phyloP scores from a whole-genome alignment of 2,888 invertebrate genomes.

The Furcula furcula region DNA sequence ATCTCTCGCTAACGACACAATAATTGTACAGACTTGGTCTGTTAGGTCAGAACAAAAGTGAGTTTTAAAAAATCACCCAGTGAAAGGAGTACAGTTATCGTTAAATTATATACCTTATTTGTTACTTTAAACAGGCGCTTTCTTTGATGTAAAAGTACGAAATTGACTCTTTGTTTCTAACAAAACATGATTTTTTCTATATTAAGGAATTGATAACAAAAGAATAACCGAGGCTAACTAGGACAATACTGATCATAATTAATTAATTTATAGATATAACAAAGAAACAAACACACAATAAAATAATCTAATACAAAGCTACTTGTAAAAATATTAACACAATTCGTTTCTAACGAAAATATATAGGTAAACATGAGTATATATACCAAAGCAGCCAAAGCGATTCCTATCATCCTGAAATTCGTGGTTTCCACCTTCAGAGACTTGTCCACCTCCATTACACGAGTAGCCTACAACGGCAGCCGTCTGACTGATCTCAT shows the following conservation, averaged over 20 bases:
- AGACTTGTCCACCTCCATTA: conserved; percentile 40
- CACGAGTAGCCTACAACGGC: neutral
- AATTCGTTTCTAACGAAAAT: conserved; percentile 1
- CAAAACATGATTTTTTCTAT: no score
- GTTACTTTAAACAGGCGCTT: no score
- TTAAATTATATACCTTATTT: conserved; percentile 30
- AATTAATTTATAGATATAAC: no score
- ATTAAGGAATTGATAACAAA: no score
- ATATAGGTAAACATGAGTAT: conserved; percentile 15
- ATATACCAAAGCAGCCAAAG: conserved; percentile 42
- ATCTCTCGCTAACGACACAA: conserved; percentile 14
- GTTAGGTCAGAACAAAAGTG: conserved; percentile 32
- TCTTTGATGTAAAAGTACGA: no score
- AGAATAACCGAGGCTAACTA: no score
- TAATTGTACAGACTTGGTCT: conserved; percentile 34
- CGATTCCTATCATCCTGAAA: conserved; percentile 42
- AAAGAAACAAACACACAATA: no score
- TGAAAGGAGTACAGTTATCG: conserved; percentile 35
- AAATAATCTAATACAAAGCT: no score
- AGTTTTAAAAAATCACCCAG: conserved; percentile 14
- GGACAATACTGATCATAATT: no score
- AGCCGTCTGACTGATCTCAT: neutral
- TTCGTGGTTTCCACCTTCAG: conserved; percentile 26
- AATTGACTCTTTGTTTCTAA: no score
- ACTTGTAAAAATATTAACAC: no score